Percentiles rank a stretch among this genome's conserved stretches.
phyloP scores from a whole-genome alignment of 2,797 vertebrate genomes.

The Eidolon dupreanum region DNA sequence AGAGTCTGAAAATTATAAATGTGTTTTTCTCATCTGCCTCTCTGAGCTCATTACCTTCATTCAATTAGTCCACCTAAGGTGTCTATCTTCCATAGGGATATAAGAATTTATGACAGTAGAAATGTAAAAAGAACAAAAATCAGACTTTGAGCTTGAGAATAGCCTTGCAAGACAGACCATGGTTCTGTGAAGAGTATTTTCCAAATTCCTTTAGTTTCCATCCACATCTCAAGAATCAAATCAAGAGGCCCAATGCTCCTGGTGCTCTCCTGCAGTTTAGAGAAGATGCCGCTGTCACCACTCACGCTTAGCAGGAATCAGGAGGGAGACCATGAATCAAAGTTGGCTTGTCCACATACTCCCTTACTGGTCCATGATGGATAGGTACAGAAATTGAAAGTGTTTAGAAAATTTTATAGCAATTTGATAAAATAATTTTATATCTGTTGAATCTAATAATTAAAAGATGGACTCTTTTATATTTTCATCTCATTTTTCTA shows the following conservation, averaged over 20 bases:
- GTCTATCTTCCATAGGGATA: not conserved
- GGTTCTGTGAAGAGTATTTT: not conserved
- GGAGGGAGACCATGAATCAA: not conserved
- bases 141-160: not conserved
- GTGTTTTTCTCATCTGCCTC: constrained; percentile 33
- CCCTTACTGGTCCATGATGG: not conserved
- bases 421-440: constrained; percentile 17
- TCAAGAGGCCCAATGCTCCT: not conserved
- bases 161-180: not conserved
- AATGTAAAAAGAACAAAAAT: constrained; percentile 45
- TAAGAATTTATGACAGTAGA: constrained; percentile 43
- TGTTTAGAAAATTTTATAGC: constrained; percentile 12
- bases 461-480: not conserved
- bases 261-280: not conserved
- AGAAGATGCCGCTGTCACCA: not conserved
- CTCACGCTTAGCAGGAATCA: not conserved
- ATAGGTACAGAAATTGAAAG: not conserved
- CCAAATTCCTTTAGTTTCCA: not conserved
- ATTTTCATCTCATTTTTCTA: constrained; percentile 41
- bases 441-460: constrained; percentile 3
- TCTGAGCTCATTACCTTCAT: constrained; percentile 31
- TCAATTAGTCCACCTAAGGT: not conserved
- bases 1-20: not conserved
- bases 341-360: not conserved
- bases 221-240: not conserved